Evolutionary conservation across 2,888 invertebrate genomes (phyloP).

Genomic region (Polydrusus cervinus): DNA sequence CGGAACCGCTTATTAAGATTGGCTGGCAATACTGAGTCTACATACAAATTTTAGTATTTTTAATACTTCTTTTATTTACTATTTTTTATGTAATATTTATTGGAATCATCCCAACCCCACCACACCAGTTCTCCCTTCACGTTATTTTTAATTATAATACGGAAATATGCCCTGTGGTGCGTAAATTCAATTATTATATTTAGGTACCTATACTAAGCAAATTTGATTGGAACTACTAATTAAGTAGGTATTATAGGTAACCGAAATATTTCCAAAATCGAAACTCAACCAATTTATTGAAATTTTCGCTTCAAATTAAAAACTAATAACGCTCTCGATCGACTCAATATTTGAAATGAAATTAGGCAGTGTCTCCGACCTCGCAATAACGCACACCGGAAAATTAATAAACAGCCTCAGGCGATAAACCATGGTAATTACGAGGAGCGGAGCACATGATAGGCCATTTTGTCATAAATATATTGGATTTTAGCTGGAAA

Average conservation of each 20-base stretch:
- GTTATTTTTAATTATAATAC: too few species aligned
- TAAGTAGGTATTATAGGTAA: too few species aligned
- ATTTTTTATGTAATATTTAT: too few species aligned
- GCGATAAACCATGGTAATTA: conserved; percentile 33
- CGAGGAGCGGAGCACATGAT: not conserved
- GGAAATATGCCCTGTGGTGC: too few species aligned
- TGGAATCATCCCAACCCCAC: too few species aligned
- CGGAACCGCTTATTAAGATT: conserved; percentile 64
- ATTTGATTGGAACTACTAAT: too few species aligned
- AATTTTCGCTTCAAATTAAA: not conserved
- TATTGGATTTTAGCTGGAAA: conserved; percentile 7
- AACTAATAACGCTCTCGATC: not conserved
- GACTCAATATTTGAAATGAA: conserved; percentile 26
- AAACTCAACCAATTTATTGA: not conserved
- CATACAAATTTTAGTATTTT: too few species aligned
- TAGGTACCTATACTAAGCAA: too few species aligned
- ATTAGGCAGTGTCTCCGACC: conserved; percentile 31
- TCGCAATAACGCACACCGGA: conserved; percentile 28
- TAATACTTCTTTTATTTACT: too few species aligned
- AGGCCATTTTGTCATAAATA: not conserved
- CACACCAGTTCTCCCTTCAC: too few species aligned
- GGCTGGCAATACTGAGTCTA: too few species aligned
- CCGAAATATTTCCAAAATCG: not conserved
- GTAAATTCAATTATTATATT: too few species aligned
- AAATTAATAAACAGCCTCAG: conserved; percentile 37